These are phyloP conservation scores for Calameuta filiformis DNA, from an alignment of 2,888 invertebrate genomes.

Conservation along the genomic window DNA sequence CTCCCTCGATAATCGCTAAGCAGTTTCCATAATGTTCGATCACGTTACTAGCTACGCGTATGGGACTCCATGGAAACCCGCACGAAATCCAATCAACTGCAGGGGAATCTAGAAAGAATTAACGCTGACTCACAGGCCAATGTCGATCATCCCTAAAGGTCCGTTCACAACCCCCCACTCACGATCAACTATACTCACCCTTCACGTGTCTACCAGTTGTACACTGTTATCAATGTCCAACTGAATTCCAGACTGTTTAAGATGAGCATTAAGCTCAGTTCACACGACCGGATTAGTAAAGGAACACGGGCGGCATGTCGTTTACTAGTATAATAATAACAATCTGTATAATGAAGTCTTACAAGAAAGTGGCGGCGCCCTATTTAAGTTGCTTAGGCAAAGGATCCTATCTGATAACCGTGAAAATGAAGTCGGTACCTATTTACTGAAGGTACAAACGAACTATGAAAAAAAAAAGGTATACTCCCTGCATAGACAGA, in stretches of 20 bases:
- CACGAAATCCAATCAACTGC: slow-evolving; percentile 20
- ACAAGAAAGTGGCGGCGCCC: background rate
- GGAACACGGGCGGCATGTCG: background rate
- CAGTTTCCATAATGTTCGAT: background rate
- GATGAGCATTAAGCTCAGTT: background rate
- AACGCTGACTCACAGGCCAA: slow-evolving; percentile 18
- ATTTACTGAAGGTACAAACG: background rate
- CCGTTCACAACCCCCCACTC: background rate
- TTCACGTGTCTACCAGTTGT: background rate
- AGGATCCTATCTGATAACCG: background rate
- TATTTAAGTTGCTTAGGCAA: background rate
- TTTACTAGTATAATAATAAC: background rate
- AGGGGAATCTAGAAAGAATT: slow-evolving; percentile 10
- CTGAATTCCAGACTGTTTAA: background rate
- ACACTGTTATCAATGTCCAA: background rate
- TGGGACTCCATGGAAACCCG: slow-evolving; percentile 6
- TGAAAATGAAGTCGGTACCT: background rate
- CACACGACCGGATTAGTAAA: background rate
- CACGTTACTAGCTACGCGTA: background rate
- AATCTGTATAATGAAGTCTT: background rate
- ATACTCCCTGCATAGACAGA: background rate
- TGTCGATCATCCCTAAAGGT: slow-evolving; percentile 9
- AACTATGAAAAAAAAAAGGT: background rate
- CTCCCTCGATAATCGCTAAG: background rate
- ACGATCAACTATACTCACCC: background rate